Conservation (phyloP, 1,140 invertebrate species). For the Artemia franciscana region DNA sequence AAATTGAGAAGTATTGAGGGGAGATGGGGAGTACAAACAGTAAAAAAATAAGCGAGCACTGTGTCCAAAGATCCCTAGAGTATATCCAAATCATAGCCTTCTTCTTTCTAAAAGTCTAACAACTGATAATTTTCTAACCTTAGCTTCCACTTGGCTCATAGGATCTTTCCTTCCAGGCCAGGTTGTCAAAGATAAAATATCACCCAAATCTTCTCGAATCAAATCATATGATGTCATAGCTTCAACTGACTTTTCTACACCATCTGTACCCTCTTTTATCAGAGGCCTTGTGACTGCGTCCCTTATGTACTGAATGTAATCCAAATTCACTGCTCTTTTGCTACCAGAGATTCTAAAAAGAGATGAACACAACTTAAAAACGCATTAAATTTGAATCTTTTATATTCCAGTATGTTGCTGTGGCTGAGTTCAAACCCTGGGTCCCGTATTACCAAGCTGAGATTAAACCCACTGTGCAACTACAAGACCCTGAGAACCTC, state of each 20-base stretch:
- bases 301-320: conserved; percentile 51
- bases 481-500: too few species aligned
- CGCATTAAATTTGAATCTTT: too few species aligned
- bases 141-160: conserved; percentile 46
- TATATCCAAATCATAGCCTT: too few species aligned
- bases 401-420: too few species aligned
- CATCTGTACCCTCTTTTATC: conserved; percentile 35
- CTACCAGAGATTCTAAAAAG: conserved; percentile 40
- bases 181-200: conserved; percentile 51
- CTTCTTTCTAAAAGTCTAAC: too few species aligned
- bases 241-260: conserved; percentile 42
- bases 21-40: too few species aligned
- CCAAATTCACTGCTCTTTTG: conserved; percentile 47
- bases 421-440: too few species aligned
- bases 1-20: too few species aligned
- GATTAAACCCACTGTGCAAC: too few species aligned
- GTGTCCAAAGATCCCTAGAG: too few species aligned
- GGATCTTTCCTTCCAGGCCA: conserved; percentile 58
- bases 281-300: conserved; percentile 48
- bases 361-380: conserved; percentile 7
- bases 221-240: conserved; percentile 57
- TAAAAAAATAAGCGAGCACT: too few species aligned
- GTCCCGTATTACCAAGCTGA: too few species aligned
- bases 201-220: conserved; percentile 71
- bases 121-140: conserved; percentile 35